Conservation (phyloP, 2,797 vertebrate species). For the Hypotaenidia philippensis region DNA sequence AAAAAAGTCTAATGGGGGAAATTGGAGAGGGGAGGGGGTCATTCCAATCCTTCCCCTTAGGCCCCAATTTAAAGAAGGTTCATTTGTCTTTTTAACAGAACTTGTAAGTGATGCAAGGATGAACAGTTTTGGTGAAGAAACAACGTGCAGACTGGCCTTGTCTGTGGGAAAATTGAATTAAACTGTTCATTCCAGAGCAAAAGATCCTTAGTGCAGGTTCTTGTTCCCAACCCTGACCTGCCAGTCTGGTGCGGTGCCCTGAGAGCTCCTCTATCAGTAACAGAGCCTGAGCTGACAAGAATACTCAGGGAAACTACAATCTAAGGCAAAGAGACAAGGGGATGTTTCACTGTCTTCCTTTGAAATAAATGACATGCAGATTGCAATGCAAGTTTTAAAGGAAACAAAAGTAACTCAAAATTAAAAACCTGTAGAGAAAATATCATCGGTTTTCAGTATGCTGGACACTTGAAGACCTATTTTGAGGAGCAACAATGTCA, state of each 20-base stretch:
- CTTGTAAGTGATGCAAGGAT: background rate
- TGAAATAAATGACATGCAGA: background rate
- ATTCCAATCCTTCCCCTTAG: constrained; percentile 8
- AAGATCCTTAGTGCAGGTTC: background rate
- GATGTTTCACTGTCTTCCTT: background rate
- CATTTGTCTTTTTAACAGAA: constrained; percentile 48
- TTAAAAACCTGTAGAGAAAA: background rate
- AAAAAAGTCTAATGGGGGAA: constrained; percentile 48
- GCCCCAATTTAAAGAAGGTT: constrained; percentile 31
- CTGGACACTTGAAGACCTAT: background rate
- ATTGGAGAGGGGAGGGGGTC: constrained; percentile 19
- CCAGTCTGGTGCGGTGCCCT: background rate
- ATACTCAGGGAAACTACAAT: background rate
- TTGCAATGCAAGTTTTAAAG: background rate
- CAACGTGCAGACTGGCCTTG: background rate
- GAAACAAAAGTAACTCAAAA: background rate
- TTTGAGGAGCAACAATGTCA: background rate
- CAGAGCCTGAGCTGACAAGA: background rate
- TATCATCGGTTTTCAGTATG: background rate
- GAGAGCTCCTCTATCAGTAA: background rate
- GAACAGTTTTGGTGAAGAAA: background rate
- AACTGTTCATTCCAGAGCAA: background rate
- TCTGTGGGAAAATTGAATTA: background rate
- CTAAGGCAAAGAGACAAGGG: background rate
- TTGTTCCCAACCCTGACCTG: background rate